A percentile compares a stretch with the other conserved stretches of the same genome.
phyloP scores from a whole-genome alignment of 2,888 invertebrate genomes.

The Ypsolopha sequella region DNA sequence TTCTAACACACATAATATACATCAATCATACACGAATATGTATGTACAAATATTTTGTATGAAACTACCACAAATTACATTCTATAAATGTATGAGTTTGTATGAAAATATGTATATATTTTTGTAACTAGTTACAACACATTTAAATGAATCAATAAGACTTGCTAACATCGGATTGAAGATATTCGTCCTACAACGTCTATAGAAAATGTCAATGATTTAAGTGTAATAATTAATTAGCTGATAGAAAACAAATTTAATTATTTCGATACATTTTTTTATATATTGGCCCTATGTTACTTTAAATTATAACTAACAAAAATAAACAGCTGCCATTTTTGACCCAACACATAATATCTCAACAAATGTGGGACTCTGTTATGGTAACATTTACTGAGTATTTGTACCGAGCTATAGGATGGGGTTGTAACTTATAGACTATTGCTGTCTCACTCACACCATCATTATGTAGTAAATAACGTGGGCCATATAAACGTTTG shows the following conservation, averaged over 20 bases:
- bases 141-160: too few relatives aligned
- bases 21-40: not conserved
- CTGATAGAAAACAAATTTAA: too few relatives aligned
- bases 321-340: not conserved
- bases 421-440: slow-evolving; percentile 17
- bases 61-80: not conserved
- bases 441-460: not conserved
- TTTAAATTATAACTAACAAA: too few relatives aligned
- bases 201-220: too few relatives aligned
- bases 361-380: not conserved
- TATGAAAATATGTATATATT: slow-evolving; percentile 6
- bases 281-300: too few relatives aligned
- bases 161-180: too few relatives aligned
- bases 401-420: slow-evolving; percentile 58
- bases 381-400: slow-evolving; percentile 60
- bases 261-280: too few relatives aligned
- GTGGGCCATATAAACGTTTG: not conserved
- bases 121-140: not conserved
- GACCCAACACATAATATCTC: too few relatives aligned
- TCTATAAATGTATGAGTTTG: slow-evolving; percentile 3
- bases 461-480: not conserved
- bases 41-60: slow-evolving; percentile 9
- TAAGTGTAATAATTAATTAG: too few relatives aligned
- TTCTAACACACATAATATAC: not conserved
- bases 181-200: too few relatives aligned